These are phyloP conservation scores for Patagioenas fasciata DNA, from an alignment of 2,113 vertebrate genomes.

Conservation along the genomic window DNA sequence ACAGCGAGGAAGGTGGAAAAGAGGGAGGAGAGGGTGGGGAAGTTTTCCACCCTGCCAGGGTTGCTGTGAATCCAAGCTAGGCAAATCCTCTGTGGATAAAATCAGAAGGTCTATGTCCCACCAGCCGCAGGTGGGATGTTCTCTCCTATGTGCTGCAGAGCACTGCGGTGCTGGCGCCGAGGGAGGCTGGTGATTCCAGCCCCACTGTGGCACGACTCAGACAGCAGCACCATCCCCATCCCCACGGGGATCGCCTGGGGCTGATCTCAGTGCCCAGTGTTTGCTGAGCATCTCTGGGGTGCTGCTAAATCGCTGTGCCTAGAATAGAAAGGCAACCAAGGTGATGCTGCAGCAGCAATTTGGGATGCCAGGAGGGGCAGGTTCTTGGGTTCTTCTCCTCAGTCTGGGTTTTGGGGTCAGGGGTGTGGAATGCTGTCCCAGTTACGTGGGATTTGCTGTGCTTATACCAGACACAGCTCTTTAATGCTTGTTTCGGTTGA, in stretches of 20 bases:
- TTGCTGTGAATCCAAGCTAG: background rate
- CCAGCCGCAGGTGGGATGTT: fast-evolving
- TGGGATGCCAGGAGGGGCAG: background rate
- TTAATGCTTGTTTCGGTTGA: background rate
- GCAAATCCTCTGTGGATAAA: background rate
- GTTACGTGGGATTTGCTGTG: background rate
- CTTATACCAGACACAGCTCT: background rate
- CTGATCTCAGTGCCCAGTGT: background rate
- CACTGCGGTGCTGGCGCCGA: fast-evolving
- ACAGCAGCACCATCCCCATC: background rate
- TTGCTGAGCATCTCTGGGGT: background rate
- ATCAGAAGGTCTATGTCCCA: background rate
- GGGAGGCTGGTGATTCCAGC: background rate
- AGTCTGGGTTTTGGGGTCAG: background rate
- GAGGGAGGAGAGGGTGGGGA: background rate
- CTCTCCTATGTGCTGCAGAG: background rate
- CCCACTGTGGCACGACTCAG: fast-evolving
- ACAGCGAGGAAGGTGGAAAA: background rate
- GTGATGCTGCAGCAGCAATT: background rate
- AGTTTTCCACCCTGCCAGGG: background rate
- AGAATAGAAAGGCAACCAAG: background rate
- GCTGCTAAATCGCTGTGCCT: background rate
- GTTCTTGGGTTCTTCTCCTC: background rate
- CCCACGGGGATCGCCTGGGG: fast-evolving
- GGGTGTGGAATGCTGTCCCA: background rate